Evolutionary conservation across 2,113 vertebrate genomes (phyloP), one percentile per base, ranked within the genome.

Genomic region (Rhabdornis inornatus): DNA sequence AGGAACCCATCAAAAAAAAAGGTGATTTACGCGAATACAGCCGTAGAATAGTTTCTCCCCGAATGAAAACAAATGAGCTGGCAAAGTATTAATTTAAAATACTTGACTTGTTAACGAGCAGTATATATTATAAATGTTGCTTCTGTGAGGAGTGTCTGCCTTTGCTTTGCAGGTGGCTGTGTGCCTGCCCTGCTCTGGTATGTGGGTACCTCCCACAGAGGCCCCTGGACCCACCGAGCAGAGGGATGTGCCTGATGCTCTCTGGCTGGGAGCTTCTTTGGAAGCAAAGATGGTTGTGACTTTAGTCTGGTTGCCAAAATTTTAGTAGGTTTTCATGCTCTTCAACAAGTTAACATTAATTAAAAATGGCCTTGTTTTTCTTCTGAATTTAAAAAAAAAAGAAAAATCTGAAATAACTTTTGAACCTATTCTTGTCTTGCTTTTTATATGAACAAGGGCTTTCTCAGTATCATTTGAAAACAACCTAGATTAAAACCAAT

Each of bases 51-150:
- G 75, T 80, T 93, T 92, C 79, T 81, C 88, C 69, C 60, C 0
- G 6, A 68, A 78, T 20, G 76, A 93, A 96, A 97, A 96, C 80
- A 95, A 96, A 97, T 87, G 94, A 93, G 76, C 80, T 94, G 92
- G 94, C 78, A 60, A 94, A 95, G 88, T 75, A 93, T 81, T 96
- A 77, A 90, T 96, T 96, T 92, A 55, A 92, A 93, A 69, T 87
- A 33, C 33, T 87, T 94, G 94, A 94, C 93, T 96, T 74, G 80
- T 93, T 93, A 94, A 96, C 57, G 86, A 95, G 77, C 4, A 0
- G 57, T 49, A 8, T 84, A 15, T 45, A 49, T 83, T 64, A 83
- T 7, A 68, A 83, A 83, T 57, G 77, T 35, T 71, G 64, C 37
- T 75, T 49, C 76, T 88, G 71, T 21, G 44, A 80, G 83, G 72